Conservation (phyloP, 2,113 vertebrate genomes). For the Myxocyprinus asiaticus region DNA sequence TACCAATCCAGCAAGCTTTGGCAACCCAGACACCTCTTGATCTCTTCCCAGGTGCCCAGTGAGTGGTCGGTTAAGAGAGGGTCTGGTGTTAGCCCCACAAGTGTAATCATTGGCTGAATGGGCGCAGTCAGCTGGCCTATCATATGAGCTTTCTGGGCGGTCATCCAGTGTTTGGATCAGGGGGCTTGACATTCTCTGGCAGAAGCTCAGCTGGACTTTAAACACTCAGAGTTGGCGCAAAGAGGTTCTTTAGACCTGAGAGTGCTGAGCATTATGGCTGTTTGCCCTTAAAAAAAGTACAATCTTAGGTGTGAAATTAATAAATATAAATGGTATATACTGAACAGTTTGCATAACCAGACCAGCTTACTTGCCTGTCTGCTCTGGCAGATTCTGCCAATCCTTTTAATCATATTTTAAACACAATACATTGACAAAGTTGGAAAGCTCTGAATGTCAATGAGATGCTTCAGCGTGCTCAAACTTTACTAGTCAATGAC, state of each 20-base stretch:
- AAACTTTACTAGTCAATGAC: background rate
- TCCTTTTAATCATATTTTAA: background rate
- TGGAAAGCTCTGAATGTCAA: background rate
- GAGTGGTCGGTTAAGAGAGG: slow-evolving; percentile 46
- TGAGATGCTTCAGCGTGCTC: background rate
- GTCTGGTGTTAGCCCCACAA: slow-evolving; percentile 46
- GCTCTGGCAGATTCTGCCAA: background rate
- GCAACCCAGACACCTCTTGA: slow-evolving; percentile 19
- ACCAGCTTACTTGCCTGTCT: background rate
- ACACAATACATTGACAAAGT: background rate
- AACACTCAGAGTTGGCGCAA: slow-evolving; percentile 23
- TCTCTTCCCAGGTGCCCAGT: slow-evolving; percentile 25
- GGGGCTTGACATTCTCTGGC: slow-evolving; percentile 50
- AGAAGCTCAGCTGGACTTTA: slow-evolving; percentile 49
- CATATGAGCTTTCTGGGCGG: slow-evolving; percentile 46
- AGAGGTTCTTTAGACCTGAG: background rate
- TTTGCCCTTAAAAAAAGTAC: no score
- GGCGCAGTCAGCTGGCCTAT: slow-evolving; percentile 44
- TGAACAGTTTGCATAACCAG: no score
- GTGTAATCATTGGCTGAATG: slow-evolving; percentile 47
- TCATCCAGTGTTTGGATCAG: slow-evolving; percentile 37
- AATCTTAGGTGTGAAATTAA: no score
- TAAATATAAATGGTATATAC: no score
- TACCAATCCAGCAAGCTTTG: slow-evolving; percentile 17
- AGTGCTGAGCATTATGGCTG: no score